phyloP scores from a whole-genome alignment of 2,888 invertebrate species.

The Fragum sueziense region DNA sequence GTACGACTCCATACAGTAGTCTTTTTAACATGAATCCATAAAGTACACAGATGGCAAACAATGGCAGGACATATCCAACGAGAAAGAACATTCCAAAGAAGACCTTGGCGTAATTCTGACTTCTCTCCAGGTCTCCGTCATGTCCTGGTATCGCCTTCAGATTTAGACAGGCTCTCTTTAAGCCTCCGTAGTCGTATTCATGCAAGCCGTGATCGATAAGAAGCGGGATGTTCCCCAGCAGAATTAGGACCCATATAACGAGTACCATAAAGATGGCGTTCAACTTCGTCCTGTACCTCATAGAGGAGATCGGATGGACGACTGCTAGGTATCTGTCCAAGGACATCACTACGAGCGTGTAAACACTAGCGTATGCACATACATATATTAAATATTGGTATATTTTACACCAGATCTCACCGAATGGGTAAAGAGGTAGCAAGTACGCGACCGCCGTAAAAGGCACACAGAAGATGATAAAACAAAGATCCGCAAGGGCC shows the following conservation, averaged over 20 bases:
- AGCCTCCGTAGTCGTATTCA: constrained; percentile 80
- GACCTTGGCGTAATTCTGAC: constrained; percentile 31
- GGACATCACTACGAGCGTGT: constrained; percentile 96
- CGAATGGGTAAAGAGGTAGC: constrained; percentile 94
- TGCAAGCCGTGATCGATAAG: constrained; percentile 72
- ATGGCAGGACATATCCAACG: constrained; percentile 93
- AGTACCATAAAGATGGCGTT: constrained; percentile 91
- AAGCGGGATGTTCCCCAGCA: constrained; percentile 78
- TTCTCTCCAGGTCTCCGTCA: constrained; percentile 3
- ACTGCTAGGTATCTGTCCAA: constrained; percentile 95
- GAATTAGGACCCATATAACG: constrained; percentile 91
- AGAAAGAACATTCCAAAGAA: constrained; percentile 86
- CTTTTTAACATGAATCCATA: constrained; percentile 95
- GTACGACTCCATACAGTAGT: constrained; percentile 90
- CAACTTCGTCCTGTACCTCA: constrained; percentile 91
- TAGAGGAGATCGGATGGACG: constrained; percentile 94
- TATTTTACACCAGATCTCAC: constrained; percentile 93
- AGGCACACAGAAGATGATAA: constrained; percentile 96
- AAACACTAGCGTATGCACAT: constrained; percentile 96
- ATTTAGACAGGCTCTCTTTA: constrained; percentile 74
- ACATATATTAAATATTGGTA: constrained; percentile 96
- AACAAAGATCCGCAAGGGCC: constrained; percentile 94
- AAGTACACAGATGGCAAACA: constrained; percentile 92
- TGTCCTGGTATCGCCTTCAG: constrained; percentile 23
- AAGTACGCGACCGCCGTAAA: constrained; percentile 96